phyloP scores from a whole-genome alignment of 2,113 vertebrate species.

The Coregonus clupeaformis region DNA sequence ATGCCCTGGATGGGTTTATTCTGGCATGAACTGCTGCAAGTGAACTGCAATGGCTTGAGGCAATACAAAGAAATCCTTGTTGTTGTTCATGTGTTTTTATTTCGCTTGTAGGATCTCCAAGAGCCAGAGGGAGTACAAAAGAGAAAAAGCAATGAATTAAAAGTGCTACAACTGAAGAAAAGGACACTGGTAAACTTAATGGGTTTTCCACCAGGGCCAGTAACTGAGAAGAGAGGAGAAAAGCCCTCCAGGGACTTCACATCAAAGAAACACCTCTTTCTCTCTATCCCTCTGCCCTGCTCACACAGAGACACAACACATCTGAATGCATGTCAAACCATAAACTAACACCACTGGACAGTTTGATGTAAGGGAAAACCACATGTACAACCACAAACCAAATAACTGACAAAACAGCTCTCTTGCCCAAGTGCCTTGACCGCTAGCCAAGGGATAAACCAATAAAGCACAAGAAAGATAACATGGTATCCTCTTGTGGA shows the following conservation, averaged over 20 bases:
- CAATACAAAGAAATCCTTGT: constrained; percentile 46
- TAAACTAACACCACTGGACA: constrained; percentile 6
- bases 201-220: constrained; percentile 47
- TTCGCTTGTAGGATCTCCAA: constrained; percentile 18
- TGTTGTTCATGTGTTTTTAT: constrained; percentile 24
- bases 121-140: constrained; percentile 16
- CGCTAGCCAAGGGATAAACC: constrained; percentile 7
- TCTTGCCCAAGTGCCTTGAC: constrained; percentile 16
- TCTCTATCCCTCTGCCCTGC: not conserved
- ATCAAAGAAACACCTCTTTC: not conserved
- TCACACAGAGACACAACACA: constrained; percentile 3
- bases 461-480: constrained; percentile 5
- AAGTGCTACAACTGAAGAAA: constrained; percentile 16
- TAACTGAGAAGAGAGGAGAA: constrained; percentile 7
- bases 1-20: constrained; percentile 12
- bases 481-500: constrained; percentile 9
- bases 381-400: constrained; percentile 34
- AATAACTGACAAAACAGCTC: constrained; percentile 24
- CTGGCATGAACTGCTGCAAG: constrained; percentile 25
- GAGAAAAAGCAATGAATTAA: constrained; percentile 35
- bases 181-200: constrained; percentile 28
- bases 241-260: not conserved
- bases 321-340: not conserved
- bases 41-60: constrained; percentile 48
- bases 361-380: constrained; percentile 8